Evolutionary conservation across 2,888 invertebrate species (phyloP), one percentile per base, ranked within the genome.

Genomic region (Drosophila macrospina): DNA sequence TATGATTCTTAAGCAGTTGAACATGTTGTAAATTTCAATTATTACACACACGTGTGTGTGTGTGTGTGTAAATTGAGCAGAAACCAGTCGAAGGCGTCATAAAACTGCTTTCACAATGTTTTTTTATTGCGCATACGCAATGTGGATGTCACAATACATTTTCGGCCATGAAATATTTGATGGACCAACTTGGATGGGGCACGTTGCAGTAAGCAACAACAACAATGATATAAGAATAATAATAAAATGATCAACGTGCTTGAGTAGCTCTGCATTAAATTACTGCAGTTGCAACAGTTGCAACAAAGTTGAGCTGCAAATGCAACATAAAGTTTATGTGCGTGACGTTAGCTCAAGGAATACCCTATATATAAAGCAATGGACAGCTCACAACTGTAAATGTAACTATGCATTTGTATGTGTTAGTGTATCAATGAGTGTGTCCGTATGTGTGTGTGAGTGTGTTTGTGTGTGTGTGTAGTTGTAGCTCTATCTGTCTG

Each of bases 111-210:
- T 57, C 7, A 56, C 26, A 30, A 42, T 51, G 20, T n/a, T 61
- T 55, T 60, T 77, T 72, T 80, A 60, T 78, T 61, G 63, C 73
- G 30, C 78, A 72, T 77, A 78, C 78, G 78, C 69, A 72, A 54
- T 51, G 55, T 80, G 37, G 0, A 39, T n/a, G 44, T 26, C 15
- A 15, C 44, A 34, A 34, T 32, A 34, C 48, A 51, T 55, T 41
- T 42, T 48, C n/a, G 51, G 37, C 51, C 39, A 34, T 52, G 28
- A 50, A 61, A 32, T 42, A 52, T 34, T 39, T 24, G 52, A 51
- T 52, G 16, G n/a, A 13, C 10, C 11, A 45, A 62, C 37, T 44
- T 55, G 11, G 24, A 30, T 44, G 1, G 4, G 8, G 44, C n/a
- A 15, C 34, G 11, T 15, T 30, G 20, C 32, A 11, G n/a, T 4